Evolutionary conservation across 2,113 vertebrate genomes (phyloP).

Genomic region (Leucosticte australis): DNA sequence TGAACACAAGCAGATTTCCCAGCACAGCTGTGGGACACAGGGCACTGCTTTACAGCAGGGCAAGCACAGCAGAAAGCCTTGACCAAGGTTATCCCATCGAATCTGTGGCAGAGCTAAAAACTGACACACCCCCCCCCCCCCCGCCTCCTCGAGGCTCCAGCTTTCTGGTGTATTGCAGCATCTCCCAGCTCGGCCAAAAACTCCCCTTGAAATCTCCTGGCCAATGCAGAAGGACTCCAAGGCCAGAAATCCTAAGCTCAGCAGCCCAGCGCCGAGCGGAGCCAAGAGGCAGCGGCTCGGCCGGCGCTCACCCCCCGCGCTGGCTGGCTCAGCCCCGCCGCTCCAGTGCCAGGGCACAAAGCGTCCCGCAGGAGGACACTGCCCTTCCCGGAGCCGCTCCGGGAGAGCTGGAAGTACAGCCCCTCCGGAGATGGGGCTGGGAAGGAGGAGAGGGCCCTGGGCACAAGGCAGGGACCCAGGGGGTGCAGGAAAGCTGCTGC

Average conservation of each 20-base stretch:
- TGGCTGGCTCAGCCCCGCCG: not conserved
- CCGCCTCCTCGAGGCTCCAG: not conserved
- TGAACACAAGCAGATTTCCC: not conserved
- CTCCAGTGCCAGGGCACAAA: not conserved
- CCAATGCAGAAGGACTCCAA: not conserved
- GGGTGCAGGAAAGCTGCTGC: fast-evolving
- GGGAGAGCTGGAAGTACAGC: not conserved
- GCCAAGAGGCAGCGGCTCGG: not conserved
- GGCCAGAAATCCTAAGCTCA: not conserved
- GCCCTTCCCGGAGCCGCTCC: not conserved
- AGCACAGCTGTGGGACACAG: not conserved
- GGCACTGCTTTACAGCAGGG: not conserved
- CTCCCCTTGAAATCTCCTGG: slow-evolving; percentile 3
- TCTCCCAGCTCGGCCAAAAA: not conserved
- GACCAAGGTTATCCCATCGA: slow-evolving; percentile 11
- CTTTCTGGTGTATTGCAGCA: not conserved
- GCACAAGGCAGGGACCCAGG: not conserved
- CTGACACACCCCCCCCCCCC: not conserved
- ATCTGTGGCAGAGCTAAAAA: not conserved
- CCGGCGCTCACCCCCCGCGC: not conserved
- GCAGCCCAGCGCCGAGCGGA: not conserved
- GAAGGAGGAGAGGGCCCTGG: not conserved
- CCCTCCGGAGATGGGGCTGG: not conserved
- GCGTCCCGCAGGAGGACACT: not conserved
- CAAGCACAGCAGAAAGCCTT: not conserved